Evolutionary conservation across 2,888 invertebrate genomes (phyloP).

Genomic region (Odontocolon sp.): DNA sequence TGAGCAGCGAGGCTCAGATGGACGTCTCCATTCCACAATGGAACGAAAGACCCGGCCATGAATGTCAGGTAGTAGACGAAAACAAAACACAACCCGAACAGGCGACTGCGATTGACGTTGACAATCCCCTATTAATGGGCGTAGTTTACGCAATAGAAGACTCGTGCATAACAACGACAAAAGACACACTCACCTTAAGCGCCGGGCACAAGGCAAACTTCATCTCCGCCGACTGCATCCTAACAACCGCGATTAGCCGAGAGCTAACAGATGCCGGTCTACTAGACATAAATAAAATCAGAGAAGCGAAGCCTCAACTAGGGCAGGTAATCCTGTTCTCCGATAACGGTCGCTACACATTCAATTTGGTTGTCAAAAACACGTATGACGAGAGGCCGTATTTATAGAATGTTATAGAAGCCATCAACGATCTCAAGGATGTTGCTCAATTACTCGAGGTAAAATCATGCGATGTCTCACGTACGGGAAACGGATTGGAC

Average conservation of each 20-base stretch:
- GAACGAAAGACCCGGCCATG: neutral
- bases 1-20: neutral
- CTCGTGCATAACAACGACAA: neutral
- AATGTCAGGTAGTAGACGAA: slow-evolving; percentile 6
- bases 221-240: slow-evolving; percentile 4
- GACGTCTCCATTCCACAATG: neutral
- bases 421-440: slow-evolving; percentile 1
- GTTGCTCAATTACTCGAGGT: neutral
- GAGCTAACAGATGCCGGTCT: neutral
- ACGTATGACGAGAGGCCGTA: neutral
- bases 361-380: neutral
- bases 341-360: neutral
- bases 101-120: neutral
- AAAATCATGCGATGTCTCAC: neutral
- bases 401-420: neutral
- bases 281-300: neutral
- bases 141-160: neutral
- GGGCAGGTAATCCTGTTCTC: neutral
- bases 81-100: slow-evolving; percentile 7
- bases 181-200: neutral
- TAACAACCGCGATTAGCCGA: slow-evolving; percentile 1
- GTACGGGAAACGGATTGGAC: slow-evolving; percentile 22
- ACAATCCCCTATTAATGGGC: neutral
- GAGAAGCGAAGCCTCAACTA: neutral
- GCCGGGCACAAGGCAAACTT: slow-evolving; percentile 9